Conservation (phyloP, 2,888 invertebrate species). For the Xestia c-nigrum region DNA sequence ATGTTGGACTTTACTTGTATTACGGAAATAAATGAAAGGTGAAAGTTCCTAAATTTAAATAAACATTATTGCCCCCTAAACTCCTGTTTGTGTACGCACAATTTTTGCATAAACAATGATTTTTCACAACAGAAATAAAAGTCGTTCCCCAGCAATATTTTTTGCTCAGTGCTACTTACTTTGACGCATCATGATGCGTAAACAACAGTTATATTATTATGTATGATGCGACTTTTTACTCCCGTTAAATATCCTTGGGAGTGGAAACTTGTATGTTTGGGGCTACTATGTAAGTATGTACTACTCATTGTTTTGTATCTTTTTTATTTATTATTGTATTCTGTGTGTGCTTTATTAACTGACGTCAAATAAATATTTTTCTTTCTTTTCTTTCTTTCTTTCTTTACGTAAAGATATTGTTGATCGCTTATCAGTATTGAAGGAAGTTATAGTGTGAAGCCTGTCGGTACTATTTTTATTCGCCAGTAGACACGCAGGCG, state of each 20-base stretch:
- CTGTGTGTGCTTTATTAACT: too few relatives aligned
- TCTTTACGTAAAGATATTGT: too few relatives aligned
- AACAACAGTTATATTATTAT: not conserved
- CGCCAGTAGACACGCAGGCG: not conserved
- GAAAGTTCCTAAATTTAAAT: not conserved
- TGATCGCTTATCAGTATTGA: slow-evolving; percentile 6
- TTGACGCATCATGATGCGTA: not conserved
- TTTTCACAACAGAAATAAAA: not conserved
- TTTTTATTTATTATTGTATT: too few relatives aligned
- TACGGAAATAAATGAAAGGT: not conserved
- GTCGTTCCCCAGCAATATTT: not conserved
- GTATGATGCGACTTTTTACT: not conserved
- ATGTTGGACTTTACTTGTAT: not conserved
- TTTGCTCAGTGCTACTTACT: not conserved
- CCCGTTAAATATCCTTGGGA: not conserved
- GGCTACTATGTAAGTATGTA: too few relatives aligned
- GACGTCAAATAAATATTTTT: too few relatives aligned
- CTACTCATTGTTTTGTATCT: too few relatives aligned
- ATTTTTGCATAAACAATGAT: not conserved
- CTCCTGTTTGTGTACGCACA: not conserved
- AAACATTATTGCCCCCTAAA: not conserved
- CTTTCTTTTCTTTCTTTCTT: too few relatives aligned
- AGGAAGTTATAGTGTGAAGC: not conserved
- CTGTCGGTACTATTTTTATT: slow-evolving; percentile 10
- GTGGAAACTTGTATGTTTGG: not conserved